Percentiles rank a stretch among this genome's conserved stretches.
Conservation (phyloP, 2,797 vertebrate genomes). For the Pangasius krempfi region DNA sequence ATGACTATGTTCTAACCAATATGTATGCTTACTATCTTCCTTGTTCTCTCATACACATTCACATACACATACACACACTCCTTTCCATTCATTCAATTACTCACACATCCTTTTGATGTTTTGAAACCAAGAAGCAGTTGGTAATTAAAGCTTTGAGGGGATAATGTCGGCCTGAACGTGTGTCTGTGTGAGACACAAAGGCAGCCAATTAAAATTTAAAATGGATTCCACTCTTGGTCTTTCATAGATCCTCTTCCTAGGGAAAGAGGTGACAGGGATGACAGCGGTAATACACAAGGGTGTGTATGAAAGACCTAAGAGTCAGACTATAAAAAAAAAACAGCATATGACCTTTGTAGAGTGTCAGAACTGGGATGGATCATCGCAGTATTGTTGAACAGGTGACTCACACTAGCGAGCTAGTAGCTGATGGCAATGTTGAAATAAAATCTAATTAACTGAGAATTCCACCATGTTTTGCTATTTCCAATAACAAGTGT, state of each 20-base stretch:
- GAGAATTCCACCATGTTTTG: background rate
- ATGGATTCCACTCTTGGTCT: slow-evolving; percentile 69
- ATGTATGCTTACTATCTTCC: slow-evolving; percentile 35
- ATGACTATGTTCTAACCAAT: slow-evolving; percentile 59
- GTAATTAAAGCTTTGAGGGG: slow-evolving; percentile 81
- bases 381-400: slow-evolving; percentile 34
- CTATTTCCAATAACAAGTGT: background rate
- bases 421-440: slow-evolving; percentile 23
- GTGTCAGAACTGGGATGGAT: slow-evolving; percentile 50
- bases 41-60: slow-evolving; percentile 26
- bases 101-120: slow-evolving; percentile 71
- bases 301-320: slow-evolving; percentile 67
- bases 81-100: slow-evolving; percentile 44
- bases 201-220: slow-evolving; percentile 78
- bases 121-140: slow-evolving; percentile 74
- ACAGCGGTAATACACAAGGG: slow-evolving; percentile 60
- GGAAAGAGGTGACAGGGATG: slow-evolving; percentile 68
- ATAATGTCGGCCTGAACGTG: slow-evolving; percentile 74
- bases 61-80: slow-evolving; percentile 7
- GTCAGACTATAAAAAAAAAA: slow-evolving; percentile 61
- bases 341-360: slow-evolving; percentile 58
- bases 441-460: slow-evolving; percentile 32
- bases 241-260: slow-evolving; percentile 63
- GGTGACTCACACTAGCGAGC: slow-evolving; percentile 33
- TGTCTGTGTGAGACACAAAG: slow-evolving; percentile 74